A percentile compares a stretch with the other conserved stretches of the same genome.
phyloP scores from a whole-genome alignment of 1,140 invertebrate species.

The Conopomorpha cramerella region DNA sequence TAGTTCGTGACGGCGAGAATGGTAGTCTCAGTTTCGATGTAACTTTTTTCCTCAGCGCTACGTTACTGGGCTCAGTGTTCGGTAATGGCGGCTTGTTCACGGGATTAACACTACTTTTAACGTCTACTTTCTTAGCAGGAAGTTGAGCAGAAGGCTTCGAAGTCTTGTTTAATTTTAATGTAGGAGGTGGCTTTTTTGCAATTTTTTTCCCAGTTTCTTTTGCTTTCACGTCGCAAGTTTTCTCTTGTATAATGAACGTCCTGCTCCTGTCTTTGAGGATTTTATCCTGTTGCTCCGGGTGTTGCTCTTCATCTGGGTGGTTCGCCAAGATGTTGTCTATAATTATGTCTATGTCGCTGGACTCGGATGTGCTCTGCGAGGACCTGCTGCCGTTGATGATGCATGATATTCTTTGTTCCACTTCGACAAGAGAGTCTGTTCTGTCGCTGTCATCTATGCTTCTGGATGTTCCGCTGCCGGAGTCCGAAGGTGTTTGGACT shows the following conservation, averaged over 20 bases:
- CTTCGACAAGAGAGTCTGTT: slow-evolving; percentile 37
- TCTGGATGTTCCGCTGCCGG: slow-evolving; percentile 31
- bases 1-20: slow-evolving; percentile 43
- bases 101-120: slow-evolving; percentile 37
- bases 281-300: slow-evolving; percentile 17
- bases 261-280: slow-evolving; percentile 22
- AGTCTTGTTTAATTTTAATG: slow-evolving; percentile 36
- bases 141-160: slow-evolving; percentile 19
- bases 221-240: slow-evolving; percentile 6
- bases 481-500: slow-evolving; percentile 38
- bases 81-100: slow-evolving; percentile 37
- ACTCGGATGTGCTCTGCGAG: slow-evolving; percentile 45
- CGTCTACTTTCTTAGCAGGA: slow-evolving; percentile 19
- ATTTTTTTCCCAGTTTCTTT: slow-evolving; percentile 12
- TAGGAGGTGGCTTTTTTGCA: slow-evolving; percentile 25
- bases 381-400: slow-evolving; percentile 51
- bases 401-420: slow-evolving; percentile 50
- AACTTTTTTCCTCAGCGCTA: slow-evolving; percentile 28
- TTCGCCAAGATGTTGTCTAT: slow-evolving; percentile 38
- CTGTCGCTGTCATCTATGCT: too few species aligned
- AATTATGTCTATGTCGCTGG: slow-evolving; percentile 42
- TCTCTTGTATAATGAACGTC: slow-evolving; percentile 27
- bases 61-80: slow-evolving; percentile 19
- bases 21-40: slow-evolving; percentile 44
- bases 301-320: slow-evolving; percentile 17